phyloP scores from a whole-genome alignment of 2,113 vertebrate genomes.

The Neopipo cinnamomea region DNA sequence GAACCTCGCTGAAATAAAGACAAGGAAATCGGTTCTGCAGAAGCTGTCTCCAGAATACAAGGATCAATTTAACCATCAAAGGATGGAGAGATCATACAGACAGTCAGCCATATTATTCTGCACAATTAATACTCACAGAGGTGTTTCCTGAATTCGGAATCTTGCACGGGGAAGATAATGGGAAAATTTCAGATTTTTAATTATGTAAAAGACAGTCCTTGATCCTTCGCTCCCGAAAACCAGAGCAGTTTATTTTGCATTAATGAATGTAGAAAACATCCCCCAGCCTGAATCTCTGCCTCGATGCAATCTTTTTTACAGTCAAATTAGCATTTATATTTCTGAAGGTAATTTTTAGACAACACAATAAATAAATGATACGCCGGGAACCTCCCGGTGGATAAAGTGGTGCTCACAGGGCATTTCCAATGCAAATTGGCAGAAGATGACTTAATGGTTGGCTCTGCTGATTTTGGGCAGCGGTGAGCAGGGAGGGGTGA shows the following conservation, averaged over 20 bases:
- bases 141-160: slow-evolving; percentile 46
- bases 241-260: slow-evolving; percentile 42
- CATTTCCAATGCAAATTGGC: background rate
- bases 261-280: slow-evolving; percentile 38
- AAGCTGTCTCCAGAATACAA: slow-evolving; percentile 56
- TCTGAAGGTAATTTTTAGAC: slow-evolving; percentile 44
- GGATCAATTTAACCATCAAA: slow-evolving; percentile 66
- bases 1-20: slow-evolving; percentile 72
- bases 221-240: slow-evolving; percentile 33
- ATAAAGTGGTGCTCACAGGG: accelerated
- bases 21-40: slow-evolving; percentile 66
- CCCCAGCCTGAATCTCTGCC: background rate
- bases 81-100: slow-evolving; percentile 49
- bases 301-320: background rate
- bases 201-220: slow-evolving; percentile 44
- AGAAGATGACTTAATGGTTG: background rate
- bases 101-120: slow-evolving; percentile 64
- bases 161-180: slow-evolving; percentile 45
- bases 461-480: background rate
- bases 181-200: slow-evolving; percentile 58
- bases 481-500: no score
- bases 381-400: background rate
- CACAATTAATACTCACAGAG: slow-evolving; percentile 52
- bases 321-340: slow-evolving; percentile 60
- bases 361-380: background rate